phyloP scores from a whole-genome alignment of 2,797 vertebrate species.

The Hydrophis major region DNA sequence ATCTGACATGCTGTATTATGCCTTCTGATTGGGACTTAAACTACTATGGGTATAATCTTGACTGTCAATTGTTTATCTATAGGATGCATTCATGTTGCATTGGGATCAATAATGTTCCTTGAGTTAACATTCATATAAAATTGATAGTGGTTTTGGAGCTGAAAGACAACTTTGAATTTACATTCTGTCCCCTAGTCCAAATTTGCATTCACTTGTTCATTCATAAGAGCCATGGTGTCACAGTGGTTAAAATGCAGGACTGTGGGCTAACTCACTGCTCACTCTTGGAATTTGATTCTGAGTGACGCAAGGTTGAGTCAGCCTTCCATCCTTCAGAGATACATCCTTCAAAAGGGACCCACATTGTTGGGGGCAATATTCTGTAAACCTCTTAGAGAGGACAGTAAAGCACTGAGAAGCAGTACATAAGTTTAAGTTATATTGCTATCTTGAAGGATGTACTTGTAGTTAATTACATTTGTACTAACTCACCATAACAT shows the following conservation, averaged over 20 bases:
- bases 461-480: constrained; percentile 16
- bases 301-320: too few species aligned
- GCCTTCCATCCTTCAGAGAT: too few species aligned
- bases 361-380: too few species aligned
- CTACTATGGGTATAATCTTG: neutral
- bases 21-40: neutral
- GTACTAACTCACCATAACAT: constrained; percentile 16
- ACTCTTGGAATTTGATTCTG: too few species aligned
- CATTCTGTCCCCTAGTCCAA: neutral
- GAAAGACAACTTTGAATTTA: neutral
- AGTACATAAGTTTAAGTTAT: too few species aligned
- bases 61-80: neutral
- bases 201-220: neutral
- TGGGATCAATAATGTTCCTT: neutral
- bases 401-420: too few species aligned
- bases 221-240: neutral
- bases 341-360: too few species aligned
- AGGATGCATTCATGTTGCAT: neutral
- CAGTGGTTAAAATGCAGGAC: too few species aligned
- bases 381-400: too few species aligned
- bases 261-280: too few species aligned
- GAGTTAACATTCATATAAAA: neutral
- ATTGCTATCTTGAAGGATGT: neutral
- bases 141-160: neutral
- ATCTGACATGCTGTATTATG: neutral